Base-by-base conservation (phyloP, 2,888 invertebrate species). In the Sacculina carcini region DNA sequence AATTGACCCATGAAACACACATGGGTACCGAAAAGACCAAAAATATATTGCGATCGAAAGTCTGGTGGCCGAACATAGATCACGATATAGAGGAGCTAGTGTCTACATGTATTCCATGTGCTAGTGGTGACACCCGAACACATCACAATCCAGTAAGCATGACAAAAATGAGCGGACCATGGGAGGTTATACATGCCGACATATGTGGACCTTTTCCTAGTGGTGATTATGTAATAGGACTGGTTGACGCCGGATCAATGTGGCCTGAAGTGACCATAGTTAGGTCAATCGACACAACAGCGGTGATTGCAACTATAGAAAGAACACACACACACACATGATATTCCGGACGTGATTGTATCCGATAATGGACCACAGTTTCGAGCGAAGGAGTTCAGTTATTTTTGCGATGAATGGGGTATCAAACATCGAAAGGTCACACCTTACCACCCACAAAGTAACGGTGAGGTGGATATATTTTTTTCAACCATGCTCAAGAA, bases 321-420 rank as follows among this genome's bases (percentile, higher is more conserved):
- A 36, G 7, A n/a, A 49, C 38, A 38, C 38, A 34, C 38, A 23
- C n/a, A 23, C 49, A 49, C 36, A 49, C 49, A 49, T 5, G 34
- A 38, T 16, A 31, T 49, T 4, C 49, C 49, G 7, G 12, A 34
- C 21, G 23, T 49, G 21, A 32, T 49, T 24, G 49, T 49, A n/a
- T 49, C 49, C 14, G 49, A 49, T 19, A 49, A 49, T 12, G 49
- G 49, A 49, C 49, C 36, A 32, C 36, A 49, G 19, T 36, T 36
- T 5, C 10, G 36, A 48, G 34, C 49, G 23, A 48, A 10, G 31
- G 34, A 34, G 36, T 34, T 48, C 10, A 24, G 14, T 10, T 24
- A 34, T 2, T 48, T 48, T 24, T 48, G 49, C 34, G 21, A 48
- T 24, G 5, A 48, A 48, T 48, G 49, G 49, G 49, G 34, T 23